A percentile compares a stretch with the other conserved stretches of the same genome.
These are phyloP conservation scores for Pammene aurita DNA, from an alignment of 2,888 invertebrate species.

Conservation along the genomic window DNA sequence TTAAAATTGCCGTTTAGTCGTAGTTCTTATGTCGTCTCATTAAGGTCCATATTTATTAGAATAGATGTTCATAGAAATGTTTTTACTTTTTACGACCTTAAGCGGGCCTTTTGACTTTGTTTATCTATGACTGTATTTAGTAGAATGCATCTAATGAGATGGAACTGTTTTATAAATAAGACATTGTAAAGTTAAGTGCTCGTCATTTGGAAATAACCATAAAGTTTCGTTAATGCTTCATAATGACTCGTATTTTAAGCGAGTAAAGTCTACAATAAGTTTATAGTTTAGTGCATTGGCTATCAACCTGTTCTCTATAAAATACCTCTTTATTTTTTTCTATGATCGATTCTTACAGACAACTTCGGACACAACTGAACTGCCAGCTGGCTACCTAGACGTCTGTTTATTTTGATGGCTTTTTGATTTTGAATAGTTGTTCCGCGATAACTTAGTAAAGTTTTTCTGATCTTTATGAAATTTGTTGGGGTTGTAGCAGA, in stretches of 20 bases:
- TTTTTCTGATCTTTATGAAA: no score
- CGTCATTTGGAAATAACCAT: neutral
- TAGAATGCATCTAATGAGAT: slow-evolving; percentile 28
- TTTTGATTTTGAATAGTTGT: no score
- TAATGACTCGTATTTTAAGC: neutral
- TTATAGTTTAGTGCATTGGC: neutral
- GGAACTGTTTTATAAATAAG: slow-evolving; percentile 30
- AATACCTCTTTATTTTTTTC: neutral
- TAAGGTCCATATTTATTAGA: neutral
- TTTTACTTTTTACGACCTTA: slow-evolving; percentile 28
- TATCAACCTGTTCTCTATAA: neutral
- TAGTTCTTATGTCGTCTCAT: slow-evolving; percentile 1
- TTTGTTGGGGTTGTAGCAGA: no score
- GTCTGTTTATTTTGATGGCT: no score
- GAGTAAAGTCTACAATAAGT: neutral
- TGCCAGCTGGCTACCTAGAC: no score
- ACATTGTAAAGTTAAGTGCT: slow-evolving; percentile 25
- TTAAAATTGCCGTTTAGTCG: slow-evolving; percentile 9
- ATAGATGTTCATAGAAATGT: slow-evolving; percentile 4
- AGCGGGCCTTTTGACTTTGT: slow-evolving; percentile 34
- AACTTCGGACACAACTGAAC: no score
- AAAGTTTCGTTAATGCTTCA: neutral
- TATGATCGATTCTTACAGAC: no score
- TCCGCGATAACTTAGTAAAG: no score
- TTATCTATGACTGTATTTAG: slow-evolving; percentile 22